Percentiles rank a stretch among this genome's conserved stretches.
Conservation (phyloP, 2,888 invertebrate genomes). For the Salpingus planirostris region DNA sequence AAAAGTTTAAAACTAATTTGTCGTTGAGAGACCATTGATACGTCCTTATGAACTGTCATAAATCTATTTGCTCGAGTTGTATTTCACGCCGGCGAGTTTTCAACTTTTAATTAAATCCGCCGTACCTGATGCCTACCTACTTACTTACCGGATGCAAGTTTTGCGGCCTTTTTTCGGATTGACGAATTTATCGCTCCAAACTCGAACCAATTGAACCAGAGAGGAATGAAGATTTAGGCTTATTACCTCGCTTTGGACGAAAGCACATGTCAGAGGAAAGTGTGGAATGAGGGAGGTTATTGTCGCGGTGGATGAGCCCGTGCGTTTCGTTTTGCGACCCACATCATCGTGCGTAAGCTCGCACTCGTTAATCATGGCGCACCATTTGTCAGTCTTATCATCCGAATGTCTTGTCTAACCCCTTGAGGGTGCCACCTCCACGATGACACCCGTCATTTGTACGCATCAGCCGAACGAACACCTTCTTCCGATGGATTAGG, state of each 20-base stretch:
- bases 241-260: too few species aligned
- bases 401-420: constrained; percentile 19
- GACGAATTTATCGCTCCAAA: constrained; percentile 14
- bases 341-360: constrained; percentile 19
- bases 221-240: too few species aligned
- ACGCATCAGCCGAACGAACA: constrained; percentile 13
- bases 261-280: too few species aligned
- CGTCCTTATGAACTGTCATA: constrained; percentile 36
- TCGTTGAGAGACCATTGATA: constrained; percentile 36
- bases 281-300: too few species aligned
- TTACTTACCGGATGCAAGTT: too few species aligned
- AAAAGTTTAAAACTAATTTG: constrained; percentile 40
- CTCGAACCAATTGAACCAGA: too few species aligned
- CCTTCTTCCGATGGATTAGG: too few species aligned
- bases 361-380: constrained; percentile 25
- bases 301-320: too few species aligned
- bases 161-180: constrained; percentile 12
- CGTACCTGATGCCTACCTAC: too few species aligned
- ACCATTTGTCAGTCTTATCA: constrained; percentile 32
- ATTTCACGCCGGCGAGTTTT: constrained; percentile 27
- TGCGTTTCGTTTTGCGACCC: too few species aligned
- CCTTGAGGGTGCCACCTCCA: constrained; percentile 17
- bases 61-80: constrained; percentile 34
- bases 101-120: constrained; percentile 34
- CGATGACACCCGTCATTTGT: constrained; percentile 18